Percentiles rank a stretch among this genome's conserved stretches.
Evolutionary conservation across 1,140 invertebrate species (phyloP).

Genomic region (Meloidogyne hapla): DNA sequence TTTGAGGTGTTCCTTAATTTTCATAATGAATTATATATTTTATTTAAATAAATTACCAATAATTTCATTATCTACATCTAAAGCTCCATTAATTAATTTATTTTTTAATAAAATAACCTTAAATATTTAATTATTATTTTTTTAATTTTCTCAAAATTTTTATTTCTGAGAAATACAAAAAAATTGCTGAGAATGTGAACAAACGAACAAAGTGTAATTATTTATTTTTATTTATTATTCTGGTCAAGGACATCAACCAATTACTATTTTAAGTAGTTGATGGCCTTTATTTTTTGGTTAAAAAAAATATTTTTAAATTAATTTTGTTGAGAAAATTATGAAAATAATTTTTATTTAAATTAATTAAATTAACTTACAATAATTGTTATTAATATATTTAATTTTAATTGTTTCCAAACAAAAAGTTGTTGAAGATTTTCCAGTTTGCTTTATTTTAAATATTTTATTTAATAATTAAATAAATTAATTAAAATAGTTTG

Average conservation of each 20-base stretch:
- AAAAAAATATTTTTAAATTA: constrained; percentile 2
- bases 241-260: too few species aligned
- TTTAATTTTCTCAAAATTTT: not conserved
- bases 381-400: not conserved
- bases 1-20: constrained; percentile 10
- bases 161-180: too few species aligned
- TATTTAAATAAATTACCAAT: constrained; percentile 9
- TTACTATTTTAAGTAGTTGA: not conserved
- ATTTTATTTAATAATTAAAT: not conserved
- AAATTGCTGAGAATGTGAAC: too few species aligned
- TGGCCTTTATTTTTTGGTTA: not conserved
- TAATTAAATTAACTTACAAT: not conserved
- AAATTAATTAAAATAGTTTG: not conserved
- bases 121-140: not conserved
- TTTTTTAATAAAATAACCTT: not conserved
- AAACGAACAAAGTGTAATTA: too few species aligned
- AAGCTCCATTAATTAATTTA: not conserved
- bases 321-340: not conserved
- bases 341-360: not conserved
- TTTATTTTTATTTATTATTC: too few species aligned
- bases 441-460: not conserved
- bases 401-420: not conserved
- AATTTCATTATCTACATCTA: constrained; percentile 22
- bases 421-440: not conserved
- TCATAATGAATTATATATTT: not conserved